phyloP scores from a whole-genome alignment of 2,797 vertebrate genomes.

The Channallabes apus region DNA sequence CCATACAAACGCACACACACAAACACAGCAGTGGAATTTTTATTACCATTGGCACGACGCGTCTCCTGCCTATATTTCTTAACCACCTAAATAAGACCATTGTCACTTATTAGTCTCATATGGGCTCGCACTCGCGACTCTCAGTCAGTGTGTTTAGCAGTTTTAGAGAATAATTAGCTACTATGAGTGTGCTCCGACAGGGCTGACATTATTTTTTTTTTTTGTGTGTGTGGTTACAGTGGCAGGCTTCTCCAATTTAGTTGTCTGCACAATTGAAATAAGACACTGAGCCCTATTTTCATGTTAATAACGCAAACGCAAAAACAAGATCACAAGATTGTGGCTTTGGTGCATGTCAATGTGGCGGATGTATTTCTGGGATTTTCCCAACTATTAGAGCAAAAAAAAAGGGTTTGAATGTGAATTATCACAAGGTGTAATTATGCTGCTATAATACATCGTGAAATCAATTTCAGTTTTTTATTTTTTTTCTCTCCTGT shows the following conservation, averaged over 20 bases:
- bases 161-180: slow-evolving; percentile 20
- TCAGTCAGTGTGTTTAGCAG: background rate
- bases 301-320: background rate
- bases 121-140: background rate
- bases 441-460: background rate
- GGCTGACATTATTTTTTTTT: background rate
- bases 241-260: background rate
- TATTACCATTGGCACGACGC: slow-evolving; percentile 40
- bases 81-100: slow-evolving; percentile 37
- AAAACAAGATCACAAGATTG: background rate
- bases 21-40: slow-evolving; percentile 48
- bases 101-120: slow-evolving; percentile 34
- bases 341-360: background rate
- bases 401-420: background rate
- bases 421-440: background rate
- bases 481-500: too few relatives aligned
- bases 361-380: background rate
- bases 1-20: slow-evolving; percentile 25
- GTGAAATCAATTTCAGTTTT: background rate
- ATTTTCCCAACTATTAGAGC: background rate
- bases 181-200: slow-evolving; percentile 14
- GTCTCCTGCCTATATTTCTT: slow-evolving; percentile 31
- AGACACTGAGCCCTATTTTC: background rate
- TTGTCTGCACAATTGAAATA: slow-evolving; percentile 12
- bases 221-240: background rate